These are phyloP conservation scores for Heteractis magnifica DNA, from an alignment of 92 coral and sea anemone species.

Conservation along the genomic window DNA sequence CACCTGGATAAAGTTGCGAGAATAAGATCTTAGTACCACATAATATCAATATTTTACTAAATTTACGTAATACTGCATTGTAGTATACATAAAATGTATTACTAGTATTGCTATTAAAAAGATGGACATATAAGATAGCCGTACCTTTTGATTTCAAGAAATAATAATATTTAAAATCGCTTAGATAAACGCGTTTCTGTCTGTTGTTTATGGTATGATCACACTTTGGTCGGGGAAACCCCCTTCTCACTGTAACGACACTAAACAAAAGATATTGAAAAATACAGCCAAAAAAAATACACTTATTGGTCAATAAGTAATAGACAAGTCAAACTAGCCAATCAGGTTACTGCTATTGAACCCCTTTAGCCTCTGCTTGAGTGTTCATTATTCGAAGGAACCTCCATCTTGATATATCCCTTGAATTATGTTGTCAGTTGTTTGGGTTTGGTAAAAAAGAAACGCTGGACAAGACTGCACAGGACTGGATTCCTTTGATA, in stretches of 20 bases:
- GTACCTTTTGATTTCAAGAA: neutral
- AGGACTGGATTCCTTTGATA: neutral
- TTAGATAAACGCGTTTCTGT: neutral
- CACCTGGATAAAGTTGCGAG: too few species aligned
- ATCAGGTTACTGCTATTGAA: conserved; percentile 7
- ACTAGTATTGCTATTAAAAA: too few species aligned
- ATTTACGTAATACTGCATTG: too few species aligned
- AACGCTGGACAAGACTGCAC: neutral
- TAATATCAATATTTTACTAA: too few species aligned
- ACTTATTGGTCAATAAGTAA: conserved; percentile 13
- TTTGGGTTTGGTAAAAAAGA: neutral
- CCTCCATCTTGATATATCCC: neutral
- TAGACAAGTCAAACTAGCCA: conserved; percentile 10
- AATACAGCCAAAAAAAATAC: neutral
- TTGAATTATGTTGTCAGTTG: neutral
- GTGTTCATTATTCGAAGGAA: neutral
- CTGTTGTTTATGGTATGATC: neutral
- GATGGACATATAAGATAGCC: too few species aligned
- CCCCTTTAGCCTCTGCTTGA: too few species aligned
- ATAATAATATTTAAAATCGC: neutral
- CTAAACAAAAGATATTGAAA: neutral
- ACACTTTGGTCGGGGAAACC: conserved; percentile 23
- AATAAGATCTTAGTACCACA: too few species aligned
- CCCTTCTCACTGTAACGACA: conserved; percentile 3
- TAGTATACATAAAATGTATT: too few species aligned